Evolutionary conservation across 2,113 vertebrate genomes (phyloP).

Genomic region (Myotis lucifugus): DNA sequence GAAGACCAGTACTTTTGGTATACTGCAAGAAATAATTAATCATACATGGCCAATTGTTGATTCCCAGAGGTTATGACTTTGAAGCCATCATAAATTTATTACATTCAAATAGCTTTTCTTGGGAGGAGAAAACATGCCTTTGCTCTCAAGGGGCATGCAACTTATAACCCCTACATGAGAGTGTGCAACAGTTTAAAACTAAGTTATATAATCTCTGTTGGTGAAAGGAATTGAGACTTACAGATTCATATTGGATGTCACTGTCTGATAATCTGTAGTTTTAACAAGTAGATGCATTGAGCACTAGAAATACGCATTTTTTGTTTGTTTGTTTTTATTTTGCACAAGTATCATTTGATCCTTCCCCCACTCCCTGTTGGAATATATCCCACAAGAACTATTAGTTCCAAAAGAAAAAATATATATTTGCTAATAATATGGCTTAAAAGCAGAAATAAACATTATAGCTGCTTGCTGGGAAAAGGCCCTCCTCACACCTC

Average conservation of each 20-base stretch:
- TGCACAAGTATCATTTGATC: conserved; percentile 9
- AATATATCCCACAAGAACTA: conserved; percentile 37
- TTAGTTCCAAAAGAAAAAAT: conserved; percentile 70
- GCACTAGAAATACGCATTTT: neutral
- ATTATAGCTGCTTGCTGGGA: conserved; percentile 59
- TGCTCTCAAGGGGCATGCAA: neutral
- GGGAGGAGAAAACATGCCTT: neutral
- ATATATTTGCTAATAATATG: conserved; percentile 71
- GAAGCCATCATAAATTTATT: neutral
- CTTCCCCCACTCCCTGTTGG: neutral
- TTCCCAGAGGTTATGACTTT: neutral
- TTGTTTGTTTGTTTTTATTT: neutral
- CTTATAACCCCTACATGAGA: conserved; percentile 20
- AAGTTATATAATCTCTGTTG: conserved; percentile 27
- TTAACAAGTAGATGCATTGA: conserved; percentile 26
- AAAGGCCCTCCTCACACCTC: conserved; percentile 66
- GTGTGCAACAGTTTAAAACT: conserved; percentile 46
- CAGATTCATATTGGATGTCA: neutral
- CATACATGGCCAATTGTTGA: neutral
- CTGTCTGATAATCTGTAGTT: neutral
- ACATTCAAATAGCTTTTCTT: conserved; percentile 5
- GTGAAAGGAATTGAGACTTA: conserved; percentile 37
- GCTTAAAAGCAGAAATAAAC: conserved; percentile 74
- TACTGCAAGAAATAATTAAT: neutral
- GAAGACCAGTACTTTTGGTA: neutral